Evolutionary conservation across 2,888 invertebrate species (phyloP).

Genomic region (Napeogenes sylphis): DNA sequence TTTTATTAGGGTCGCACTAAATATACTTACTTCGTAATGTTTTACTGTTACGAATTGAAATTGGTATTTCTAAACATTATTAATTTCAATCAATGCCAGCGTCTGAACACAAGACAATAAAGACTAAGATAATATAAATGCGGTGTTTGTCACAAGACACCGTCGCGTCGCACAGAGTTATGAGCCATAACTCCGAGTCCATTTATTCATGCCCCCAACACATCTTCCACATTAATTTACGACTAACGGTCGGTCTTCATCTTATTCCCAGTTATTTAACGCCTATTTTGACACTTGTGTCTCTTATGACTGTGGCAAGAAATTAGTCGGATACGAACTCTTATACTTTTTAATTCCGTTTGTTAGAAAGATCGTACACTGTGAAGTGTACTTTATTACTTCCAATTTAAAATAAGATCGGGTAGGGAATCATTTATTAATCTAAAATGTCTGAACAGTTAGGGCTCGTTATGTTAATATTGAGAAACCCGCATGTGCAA

Average conservation of each 20-base stretch:
- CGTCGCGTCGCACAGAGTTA: conserved; percentile 60
- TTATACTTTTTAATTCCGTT: conserved; percentile 42
- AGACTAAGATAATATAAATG: conserved; percentile 46
- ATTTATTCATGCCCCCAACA: conserved; percentile 59
- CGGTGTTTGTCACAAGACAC: conserved; percentile 53
- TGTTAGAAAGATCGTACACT: conserved; percentile 12
- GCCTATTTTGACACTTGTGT: conserved; percentile 71
- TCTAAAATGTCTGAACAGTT: conserved; percentile 25
- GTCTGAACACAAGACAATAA: conserved; percentile 27
- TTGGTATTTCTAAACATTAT: neutral
- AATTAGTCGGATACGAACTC: conserved; percentile 51
- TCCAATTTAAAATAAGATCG: conserved; percentile 21
- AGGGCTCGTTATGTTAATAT: conserved; percentile 51
- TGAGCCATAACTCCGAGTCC: conserved; percentile 74
- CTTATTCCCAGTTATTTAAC: conserved; percentile 69
- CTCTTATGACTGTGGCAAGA: conserved; percentile 55
- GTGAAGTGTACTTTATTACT: conserved; percentile 19
- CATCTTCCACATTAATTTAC: conserved; percentile 71
- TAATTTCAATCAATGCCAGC: conserved; percentile 17
- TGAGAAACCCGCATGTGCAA: conserved; percentile 61
- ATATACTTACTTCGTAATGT: neutral
- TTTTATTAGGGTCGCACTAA: conserved; percentile 6
- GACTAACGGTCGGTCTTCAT: conserved; percentile 65
- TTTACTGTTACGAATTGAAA: neutral
- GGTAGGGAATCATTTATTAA: conserved; percentile 23